Base-by-base conservation (phyloP, 2,888 invertebrate genomes). In the Euzophera pinguis region DNA sequence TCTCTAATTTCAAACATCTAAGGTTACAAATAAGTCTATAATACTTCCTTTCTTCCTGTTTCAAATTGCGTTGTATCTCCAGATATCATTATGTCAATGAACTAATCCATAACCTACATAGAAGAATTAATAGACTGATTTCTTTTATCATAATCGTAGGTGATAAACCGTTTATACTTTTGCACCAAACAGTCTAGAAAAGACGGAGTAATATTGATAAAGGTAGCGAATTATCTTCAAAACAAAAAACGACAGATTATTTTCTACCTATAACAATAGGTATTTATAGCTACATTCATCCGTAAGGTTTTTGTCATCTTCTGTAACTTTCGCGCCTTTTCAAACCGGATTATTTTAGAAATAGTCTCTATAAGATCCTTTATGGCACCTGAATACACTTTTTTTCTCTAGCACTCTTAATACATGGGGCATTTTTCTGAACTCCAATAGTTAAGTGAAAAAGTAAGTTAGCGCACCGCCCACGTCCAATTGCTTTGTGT, bases 381-480 rank as follows among this genome's bases (percentile, higher is more conserved):
- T 14, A 16, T 27, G 22, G 22, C 5, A 27, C 27, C 12, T 29
- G 10, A 45, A 16, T 32, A 32, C 13, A 1, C 29, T 12, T 16
- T 10, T 34, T 32, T 9, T 29, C 22, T 38, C 47, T 56, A 52
- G 29, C 47, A 39, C 32, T 43, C 29, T 43, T 27, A 50, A 55
- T 58, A 55, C 55, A 52, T 35, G 53, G 42, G 47, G 47, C 48
- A n/a, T 54, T 55, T 48, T 56, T 42, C n/a, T 50, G 34, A 16
- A 49, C 48, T 51, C 17, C 48, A 56, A 35, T 13, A 29, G 52
- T 39, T 47, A 49, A 55, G 49, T 53, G 52, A 48, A 52, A 53
- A 48, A 48, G 42, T 47, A 53, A 48, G 35, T 22, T 39, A 53
- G 56, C 32, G 50, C 32, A 51, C 54, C 52, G 53, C 22, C 22